phyloP scores from a whole-genome alignment of 2,797 vertebrate species.

The Delichon dasypus region DNA sequence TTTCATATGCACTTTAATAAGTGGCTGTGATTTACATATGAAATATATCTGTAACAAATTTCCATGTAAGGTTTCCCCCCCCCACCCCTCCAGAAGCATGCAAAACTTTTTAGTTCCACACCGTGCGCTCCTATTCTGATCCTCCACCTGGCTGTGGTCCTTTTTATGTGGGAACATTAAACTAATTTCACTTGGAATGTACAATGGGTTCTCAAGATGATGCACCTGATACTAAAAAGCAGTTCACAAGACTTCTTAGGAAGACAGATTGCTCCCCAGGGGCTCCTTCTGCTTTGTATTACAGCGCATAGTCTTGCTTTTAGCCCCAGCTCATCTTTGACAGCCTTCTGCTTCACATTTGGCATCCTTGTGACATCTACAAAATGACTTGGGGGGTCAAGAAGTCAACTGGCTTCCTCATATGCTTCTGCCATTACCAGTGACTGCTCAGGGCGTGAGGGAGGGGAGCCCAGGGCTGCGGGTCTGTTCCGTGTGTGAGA shows the following conservation, averaged over 20 bases:
- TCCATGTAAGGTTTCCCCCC: slow-evolving; percentile 77
- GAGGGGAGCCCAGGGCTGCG: neutral
- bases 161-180: slow-evolving; percentile 93
- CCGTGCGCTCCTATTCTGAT: slow-evolving; percentile 78
- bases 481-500: neutral
- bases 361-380: slow-evolving; percentile 82
- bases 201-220: slow-evolving; percentile 96
- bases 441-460: neutral
- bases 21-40: slow-evolving; percentile 79
- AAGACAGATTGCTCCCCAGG: slow-evolving; percentile 88
- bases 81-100: slow-evolving; percentile 80
- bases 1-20: slow-evolving; percentile 73
- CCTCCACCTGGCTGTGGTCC: slow-evolving; percentile 86
- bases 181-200: slow-evolving; percentile 95
- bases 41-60: slow-evolving; percentile 79
- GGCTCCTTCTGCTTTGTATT: slow-evolving; percentile 82
- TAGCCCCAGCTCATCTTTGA: slow-evolving; percentile 80
- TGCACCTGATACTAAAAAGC: slow-evolving; percentile 97
- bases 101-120: slow-evolving; percentile 92
- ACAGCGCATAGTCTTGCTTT: slow-evolving; percentile 78
- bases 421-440: slow-evolving; percentile 78
- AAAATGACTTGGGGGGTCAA: slow-evolving; percentile 79
- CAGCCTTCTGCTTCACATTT: slow-evolving; percentile 85
- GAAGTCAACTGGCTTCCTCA: slow-evolving; percentile 79
- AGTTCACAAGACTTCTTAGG: slow-evolving; percentile 87